Evolutionary conservation across 2,888 invertebrate species (phyloP).

Genomic region (Platerodrilus igneus): DNA sequence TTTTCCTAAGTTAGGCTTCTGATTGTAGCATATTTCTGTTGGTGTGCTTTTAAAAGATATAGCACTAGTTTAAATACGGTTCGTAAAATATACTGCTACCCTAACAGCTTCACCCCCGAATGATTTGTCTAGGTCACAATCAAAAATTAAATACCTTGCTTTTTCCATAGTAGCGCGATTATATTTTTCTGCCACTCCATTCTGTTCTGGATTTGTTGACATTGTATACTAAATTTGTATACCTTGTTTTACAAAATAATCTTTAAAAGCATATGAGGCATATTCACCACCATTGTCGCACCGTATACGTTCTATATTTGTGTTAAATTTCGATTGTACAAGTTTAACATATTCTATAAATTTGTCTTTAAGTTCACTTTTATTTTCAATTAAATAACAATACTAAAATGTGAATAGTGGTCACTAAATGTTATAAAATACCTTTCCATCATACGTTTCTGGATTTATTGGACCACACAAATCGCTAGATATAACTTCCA

Average conservation of each 20-base stretch:
- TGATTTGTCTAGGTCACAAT: not conserved
- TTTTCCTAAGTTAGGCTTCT: constrained; percentile 12
- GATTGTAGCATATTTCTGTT: constrained; percentile 14
- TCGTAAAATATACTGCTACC: constrained; percentile 6
- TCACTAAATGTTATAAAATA: constrained; percentile 14
- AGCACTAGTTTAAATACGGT: constrained; percentile 8
- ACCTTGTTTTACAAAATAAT: constrained; percentile 15
- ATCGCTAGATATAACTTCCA: constrained; percentile 14
- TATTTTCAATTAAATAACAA: constrained; percentile 9
- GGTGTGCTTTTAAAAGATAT: constrained; percentile 1
- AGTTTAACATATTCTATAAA: constrained; percentile 10
- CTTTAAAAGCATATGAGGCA: constrained; percentile 8
- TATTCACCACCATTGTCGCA: constrained; percentile 18
- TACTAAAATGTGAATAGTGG: constrained; percentile 12
- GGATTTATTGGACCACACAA: constrained; percentile 16
- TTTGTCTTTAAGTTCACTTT: constrained; percentile 12
- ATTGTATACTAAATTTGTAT: constrained; percentile 18
- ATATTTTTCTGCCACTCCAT: constrained; percentile 14
- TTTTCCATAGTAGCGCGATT: constrained; percentile 10
- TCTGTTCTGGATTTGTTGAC: constrained; percentile 13
- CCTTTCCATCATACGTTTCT: constrained; percentile 10
- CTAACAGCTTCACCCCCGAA: constrained; percentile 8
- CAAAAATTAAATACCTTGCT: constrained; percentile 6
- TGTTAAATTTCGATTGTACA: constrained; percentile 10
- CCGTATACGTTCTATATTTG: constrained; percentile 7